A percentile compares a stretch with the other conserved stretches of the same genome.
Conservation (phyloP, 1,140 invertebrate species). For the Copidosoma floridanum region DNA sequence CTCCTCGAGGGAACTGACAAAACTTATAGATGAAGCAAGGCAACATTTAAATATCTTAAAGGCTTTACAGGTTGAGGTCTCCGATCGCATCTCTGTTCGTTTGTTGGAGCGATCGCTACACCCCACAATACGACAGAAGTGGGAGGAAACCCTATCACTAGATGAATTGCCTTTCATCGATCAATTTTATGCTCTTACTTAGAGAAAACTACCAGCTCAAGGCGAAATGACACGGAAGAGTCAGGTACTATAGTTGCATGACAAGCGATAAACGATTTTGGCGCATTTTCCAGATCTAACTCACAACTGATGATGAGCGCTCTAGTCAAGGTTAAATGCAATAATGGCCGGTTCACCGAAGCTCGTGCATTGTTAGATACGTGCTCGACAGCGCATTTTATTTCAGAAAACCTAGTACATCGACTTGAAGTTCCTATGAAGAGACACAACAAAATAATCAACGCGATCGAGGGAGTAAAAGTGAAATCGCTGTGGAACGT, state of each 20-base stretch:
- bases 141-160: neutral
- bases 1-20: neutral
- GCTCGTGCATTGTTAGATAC: neutral
- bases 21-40: neutral
- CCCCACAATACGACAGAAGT: neutral
- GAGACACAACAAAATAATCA: neutral
- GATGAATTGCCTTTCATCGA: neutral
- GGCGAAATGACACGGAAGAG: too few species aligned
- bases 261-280: too few species aligned
- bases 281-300: too few species aligned
- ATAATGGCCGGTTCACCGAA: too few species aligned
- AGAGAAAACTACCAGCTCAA: too few species aligned
- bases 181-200: too few species aligned
- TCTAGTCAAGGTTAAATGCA: too few species aligned
- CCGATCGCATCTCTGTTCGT: neutral
- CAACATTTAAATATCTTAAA: neutral
- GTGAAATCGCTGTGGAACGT: neutral
- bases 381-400: conserved; percentile 4
- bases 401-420: neutral
- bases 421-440: neutral
- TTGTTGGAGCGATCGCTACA: neutral
- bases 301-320: too few species aligned
- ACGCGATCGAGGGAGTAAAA: neutral
- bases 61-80: neutral
- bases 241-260: too few species aligned